A percentile compares a stretch with the other conserved stretches of the same genome.
Evolutionary conservation across 2,888 invertebrate species (phyloP).

Genomic region (Hydrotaea cyrtoneurina): DNA sequence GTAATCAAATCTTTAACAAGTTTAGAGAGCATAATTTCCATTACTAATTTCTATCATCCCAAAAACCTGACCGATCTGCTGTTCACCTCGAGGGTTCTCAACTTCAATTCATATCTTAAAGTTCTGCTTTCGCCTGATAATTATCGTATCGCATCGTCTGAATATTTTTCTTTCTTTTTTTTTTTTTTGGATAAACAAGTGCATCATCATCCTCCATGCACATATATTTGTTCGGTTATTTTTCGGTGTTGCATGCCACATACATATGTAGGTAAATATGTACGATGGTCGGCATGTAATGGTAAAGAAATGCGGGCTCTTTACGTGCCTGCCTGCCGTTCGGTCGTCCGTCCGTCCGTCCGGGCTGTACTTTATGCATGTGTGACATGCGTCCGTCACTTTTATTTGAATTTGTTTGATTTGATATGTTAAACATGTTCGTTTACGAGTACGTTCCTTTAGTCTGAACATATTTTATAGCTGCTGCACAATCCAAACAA

Average conservation of each 20-base stretch:
- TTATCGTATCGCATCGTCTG: too few species aligned
- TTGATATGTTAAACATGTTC: constrained; percentile 65
- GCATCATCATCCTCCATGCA: not conserved
- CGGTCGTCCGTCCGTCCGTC: too few species aligned
- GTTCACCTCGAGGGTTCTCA: too few species aligned
- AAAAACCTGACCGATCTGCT: too few species aligned
- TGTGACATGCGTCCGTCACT: constrained; percentile 67
- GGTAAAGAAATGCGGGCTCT: too few species aligned
- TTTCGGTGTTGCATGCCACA: not conserved
- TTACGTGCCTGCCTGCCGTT: too few species aligned
- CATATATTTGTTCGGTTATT: not conserved
- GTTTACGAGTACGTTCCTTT: constrained; percentile 16
- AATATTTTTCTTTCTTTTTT: not conserved
- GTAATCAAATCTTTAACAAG: too few species aligned
- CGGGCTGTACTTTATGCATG: constrained; percentile 44
- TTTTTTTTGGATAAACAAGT: not conserved
- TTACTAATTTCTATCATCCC: too few species aligned
- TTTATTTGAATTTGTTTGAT: constrained; percentile 60
- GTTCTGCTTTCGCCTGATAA: too few species aligned
- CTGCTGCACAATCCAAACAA: constrained; percentile 48
- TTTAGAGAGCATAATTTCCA: too few species aligned
- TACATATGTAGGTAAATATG: constrained; percentile 19
- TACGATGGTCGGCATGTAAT: not conserved
- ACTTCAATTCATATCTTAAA: too few species aligned
- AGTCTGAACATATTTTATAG: constrained; percentile 47